Percentiles rank a stretch among this genome's conserved stretches.
These are phyloP conservation scores for Caprella mutica DNA, from an alignment of 2,888 invertebrate species.

Conservation along the genomic window DNA sequence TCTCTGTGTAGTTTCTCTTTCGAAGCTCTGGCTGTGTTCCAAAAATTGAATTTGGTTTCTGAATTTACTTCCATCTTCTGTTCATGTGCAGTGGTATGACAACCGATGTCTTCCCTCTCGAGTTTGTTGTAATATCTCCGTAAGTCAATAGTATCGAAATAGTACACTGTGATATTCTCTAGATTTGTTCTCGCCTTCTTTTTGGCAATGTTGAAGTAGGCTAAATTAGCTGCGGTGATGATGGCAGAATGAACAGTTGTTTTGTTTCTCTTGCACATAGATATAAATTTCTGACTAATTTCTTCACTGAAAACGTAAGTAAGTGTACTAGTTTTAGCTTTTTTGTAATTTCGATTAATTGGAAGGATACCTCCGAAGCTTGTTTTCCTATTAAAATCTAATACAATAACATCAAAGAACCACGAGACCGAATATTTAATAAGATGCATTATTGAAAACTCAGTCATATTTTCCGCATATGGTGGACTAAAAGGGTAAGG, in stretches of 20 bases:
- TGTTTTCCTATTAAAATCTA: constrained; percentile 10
- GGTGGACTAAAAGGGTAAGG: background rate
- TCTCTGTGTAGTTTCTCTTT: constrained; percentile 9
- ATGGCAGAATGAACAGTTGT: constrained; percentile 18
- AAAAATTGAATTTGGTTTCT: constrained; percentile 10
- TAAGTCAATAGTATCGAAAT: constrained; percentile 19
- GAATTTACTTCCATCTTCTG: constrained; percentile 10
- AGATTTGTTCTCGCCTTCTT: constrained; percentile 7
- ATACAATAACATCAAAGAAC: constrained; percentile 12
- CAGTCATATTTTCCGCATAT: background rate
- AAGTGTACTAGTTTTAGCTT: constrained; percentile 3
- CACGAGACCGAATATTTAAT: constrained; percentile 9
- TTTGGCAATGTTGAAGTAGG: constrained; percentile 11
- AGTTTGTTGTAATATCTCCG: constrained; percentile 19
- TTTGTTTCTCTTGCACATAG: constrained; percentile 7
- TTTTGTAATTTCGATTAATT: background rate
- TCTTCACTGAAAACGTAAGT: constrained; percentile 12
- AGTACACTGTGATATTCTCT: constrained; percentile 16
- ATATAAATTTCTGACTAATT: constrained; percentile 6
- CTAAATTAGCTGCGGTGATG: constrained; percentile 12
- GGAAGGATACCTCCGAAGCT: constrained; percentile 12
- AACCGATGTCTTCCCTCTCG: constrained; percentile 19
- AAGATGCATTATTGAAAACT: background rate
- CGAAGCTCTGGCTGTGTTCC: constrained; percentile 12
- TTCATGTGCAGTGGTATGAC: constrained; percentile 22